Evolutionary conservation across 2,113 vertebrate species (phyloP).

Genomic region (Corvus hawaiiensis): DNA sequence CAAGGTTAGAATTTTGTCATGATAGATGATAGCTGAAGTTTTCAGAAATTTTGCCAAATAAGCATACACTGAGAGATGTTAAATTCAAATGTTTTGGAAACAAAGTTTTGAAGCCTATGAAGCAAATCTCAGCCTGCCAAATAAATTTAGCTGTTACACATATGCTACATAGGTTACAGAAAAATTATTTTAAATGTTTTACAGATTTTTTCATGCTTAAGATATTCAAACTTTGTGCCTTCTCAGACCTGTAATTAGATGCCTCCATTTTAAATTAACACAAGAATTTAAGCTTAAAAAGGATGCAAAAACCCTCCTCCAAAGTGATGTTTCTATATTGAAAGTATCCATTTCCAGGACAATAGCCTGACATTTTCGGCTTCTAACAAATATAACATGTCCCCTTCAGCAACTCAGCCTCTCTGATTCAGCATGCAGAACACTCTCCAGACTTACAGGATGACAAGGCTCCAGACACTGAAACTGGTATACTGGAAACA

Average conservation of each 20-base stretch:
- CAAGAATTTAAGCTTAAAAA: background rate
- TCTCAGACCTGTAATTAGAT: background rate
- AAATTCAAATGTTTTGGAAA: background rate
- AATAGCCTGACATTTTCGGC: background rate
- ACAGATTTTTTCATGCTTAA: background rate
- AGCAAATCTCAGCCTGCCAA: background rate
- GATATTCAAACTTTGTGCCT: background rate
- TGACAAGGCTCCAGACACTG: background rate
- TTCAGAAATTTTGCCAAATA: background rate
- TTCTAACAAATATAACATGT: background rate
- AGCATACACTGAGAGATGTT: background rate
- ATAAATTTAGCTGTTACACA: background rate
- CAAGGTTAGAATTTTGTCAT: background rate
- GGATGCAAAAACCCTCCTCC: background rate
- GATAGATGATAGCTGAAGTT: background rate
- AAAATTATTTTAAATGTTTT: background rate
- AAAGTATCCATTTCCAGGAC: background rate
- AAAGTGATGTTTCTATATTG: background rate
- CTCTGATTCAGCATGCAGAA: background rate
- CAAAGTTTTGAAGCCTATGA: background rate
- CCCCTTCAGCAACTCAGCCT: background rate
- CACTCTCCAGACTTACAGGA: background rate
- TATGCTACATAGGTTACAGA: background rate
- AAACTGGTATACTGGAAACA: background rate
- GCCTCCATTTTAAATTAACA: background rate